Base-by-base conservation (phyloP, 2,797 vertebrate species). In the Rhinella marina region DNA sequence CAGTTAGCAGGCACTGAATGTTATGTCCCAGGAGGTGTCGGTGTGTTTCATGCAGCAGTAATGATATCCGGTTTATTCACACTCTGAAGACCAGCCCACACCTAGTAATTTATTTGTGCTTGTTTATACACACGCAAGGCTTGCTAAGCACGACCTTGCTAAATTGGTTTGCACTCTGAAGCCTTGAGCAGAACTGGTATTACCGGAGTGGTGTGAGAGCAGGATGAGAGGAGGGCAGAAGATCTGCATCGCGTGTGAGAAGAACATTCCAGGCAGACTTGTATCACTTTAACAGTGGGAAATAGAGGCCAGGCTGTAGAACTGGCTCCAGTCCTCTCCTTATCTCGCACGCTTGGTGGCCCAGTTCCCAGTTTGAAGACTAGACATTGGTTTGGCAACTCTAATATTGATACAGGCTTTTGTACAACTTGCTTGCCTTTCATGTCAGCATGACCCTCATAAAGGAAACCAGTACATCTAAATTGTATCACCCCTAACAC, bases 31-130 rank as follows among this genome's bases (percentile, higher is more conserved):
- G 23, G 81, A 68, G 76, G 84, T 72, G 48, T 88, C 64, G 41
- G 82, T 50, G 41, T 61, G 75, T 70, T 84, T 66, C 75, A 88
- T 84, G 11, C 87, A 50, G 75, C n/a, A 84, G 50, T 79, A 84
- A 88, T 88, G 41, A 88, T 73, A 88, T 88, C 87, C 87, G 87
- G 82, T 88, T 85, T 89, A 82, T 88, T 76, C 88, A 78, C 52
- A 82, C 68, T 66, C 57, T 77, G 48, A 73, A 66, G 88, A 82
- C 83, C 61, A 86, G 16, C 68, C 68, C 70, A 86, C 88, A 82
- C 84, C 84, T 82, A 56, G 68, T 77, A 77, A 82, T 77, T 82
- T 89, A 86, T 86, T 80, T 86, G 59, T 77, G 61, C 84, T 86
- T 86, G 84, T 86, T 86, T 86, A 89, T 86, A 82, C 88, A 86